Conservation (phyloP, 2,797 vertebrate species). For the Tenualosa thibaudeaui region DNA sequence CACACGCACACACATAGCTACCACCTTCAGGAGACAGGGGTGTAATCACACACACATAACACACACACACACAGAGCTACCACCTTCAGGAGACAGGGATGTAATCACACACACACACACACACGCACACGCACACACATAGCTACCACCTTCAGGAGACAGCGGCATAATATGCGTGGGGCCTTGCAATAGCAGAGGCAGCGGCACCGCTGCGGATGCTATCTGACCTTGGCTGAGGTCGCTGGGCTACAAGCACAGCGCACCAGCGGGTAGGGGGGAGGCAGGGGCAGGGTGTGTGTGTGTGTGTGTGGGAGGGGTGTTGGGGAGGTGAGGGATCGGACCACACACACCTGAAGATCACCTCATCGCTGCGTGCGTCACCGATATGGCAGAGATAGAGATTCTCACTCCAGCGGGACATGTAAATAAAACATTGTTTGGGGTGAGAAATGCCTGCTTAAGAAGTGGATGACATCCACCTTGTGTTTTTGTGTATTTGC, state of each 20-base stretch:
- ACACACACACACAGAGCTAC: neutral
- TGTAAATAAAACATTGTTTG: conserved; percentile 8
- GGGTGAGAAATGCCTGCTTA: neutral
- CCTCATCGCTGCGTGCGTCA: neutral
- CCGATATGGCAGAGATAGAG: neutral
- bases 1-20: too few relatives aligned
- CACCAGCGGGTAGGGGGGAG: neutral
- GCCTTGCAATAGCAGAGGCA: neutral
- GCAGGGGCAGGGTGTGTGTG: neutral
- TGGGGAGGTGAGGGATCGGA: neutral
- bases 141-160: neutral
- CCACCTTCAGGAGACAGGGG: neutral
- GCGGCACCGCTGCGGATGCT: neutral
- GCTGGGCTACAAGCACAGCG: neutral
- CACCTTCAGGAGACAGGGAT: conserved; percentile 30
- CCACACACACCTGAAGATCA: conserved; percentile 9
- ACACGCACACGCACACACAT: neutral
- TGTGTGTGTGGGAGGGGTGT: neutral
- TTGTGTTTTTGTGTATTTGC: neutral
- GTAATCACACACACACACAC: conserved; percentile 11
- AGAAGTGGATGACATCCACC: neutral
- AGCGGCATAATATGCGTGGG: neutral
- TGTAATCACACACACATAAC: too few relatives aligned
- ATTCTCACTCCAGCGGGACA: neutral
- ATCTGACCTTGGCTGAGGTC: conserved; percentile 22